Evolutionary conservation across 2,113 vertebrate species (phyloP), one percentile per base, ranked within the genome.

Genomic region (Heterocephalus glaber): DNA sequence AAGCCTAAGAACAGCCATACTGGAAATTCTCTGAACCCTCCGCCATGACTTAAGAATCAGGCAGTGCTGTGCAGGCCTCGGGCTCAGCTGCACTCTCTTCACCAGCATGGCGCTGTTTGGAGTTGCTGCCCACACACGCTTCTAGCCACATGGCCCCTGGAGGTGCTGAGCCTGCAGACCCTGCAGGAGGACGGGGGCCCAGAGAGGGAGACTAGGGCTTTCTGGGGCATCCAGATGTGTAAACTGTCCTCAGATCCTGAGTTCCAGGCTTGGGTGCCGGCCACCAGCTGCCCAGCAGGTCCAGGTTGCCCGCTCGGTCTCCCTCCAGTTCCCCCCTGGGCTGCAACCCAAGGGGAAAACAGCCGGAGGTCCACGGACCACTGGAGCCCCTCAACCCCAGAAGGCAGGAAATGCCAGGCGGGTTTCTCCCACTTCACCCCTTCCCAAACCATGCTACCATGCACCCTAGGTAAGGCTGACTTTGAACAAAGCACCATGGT

Each of bases 31-130:
- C 10, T 7, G 13, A 52, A 47, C 30, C 44, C 33, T n/a, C 44
- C 1, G 1, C 0, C 0, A 7, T 9, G 38, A 35, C 41, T 79
- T 60, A 60, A 58, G 8, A 2, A 14, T 44, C 49, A 1, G 17
- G 82, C 0, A 20, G 82, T 3, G 2, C 11, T 5, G 30, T 68
- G 26, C 13, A 20, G 60, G 81, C 82, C 30, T 0, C 0, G 5
- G 58, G 52, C 76, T 83, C 11, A 8, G 28, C 14, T 0, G 2
- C 9, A 3, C 16, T 35, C 33, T 44, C 41, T 24, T 60, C 35
- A 16, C 10, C 7, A 30, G 54, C 13, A 2, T 2, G 28, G 14
- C 1, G 65, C 20, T 89, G 11, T 66, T 79, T 49, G 33, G 52
- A 41, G 38, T 4, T 4, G 28, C 49, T 12, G 19, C 60, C 61